A percentile compares a stretch with the other conserved stretches of the same genome.
Evolutionary conservation across 2,888 invertebrate species (phyloP).

Genomic region (Aelia acuminata): DNA sequence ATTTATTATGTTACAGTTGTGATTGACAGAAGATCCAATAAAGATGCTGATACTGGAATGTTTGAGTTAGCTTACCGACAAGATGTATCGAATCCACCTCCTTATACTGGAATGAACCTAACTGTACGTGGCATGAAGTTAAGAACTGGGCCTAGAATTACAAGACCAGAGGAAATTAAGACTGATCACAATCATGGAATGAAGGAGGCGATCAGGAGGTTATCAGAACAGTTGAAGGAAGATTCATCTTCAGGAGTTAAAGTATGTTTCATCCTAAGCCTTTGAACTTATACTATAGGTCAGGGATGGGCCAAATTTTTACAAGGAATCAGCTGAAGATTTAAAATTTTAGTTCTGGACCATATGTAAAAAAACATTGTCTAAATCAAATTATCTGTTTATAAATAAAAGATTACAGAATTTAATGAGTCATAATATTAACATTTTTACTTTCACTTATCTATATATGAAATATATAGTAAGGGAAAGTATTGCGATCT

Average conservation of each 20-base stretch:
- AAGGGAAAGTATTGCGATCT: no score
- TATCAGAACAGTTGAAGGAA: constrained; percentile 54
- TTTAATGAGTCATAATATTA: no score
- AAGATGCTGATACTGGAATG: constrained; percentile 83
- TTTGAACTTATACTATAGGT: not conserved
- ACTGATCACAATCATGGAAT: constrained; percentile 32
- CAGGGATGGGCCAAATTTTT: no score
- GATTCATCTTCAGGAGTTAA: constrained; percentile 32
- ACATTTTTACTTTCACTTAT: no score
- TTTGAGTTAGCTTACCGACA: constrained; percentile 87
- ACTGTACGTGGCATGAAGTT: constrained; percentile 76
- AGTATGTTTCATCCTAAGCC: not conserved
- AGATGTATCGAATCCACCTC: constrained; percentile 82
- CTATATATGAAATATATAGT: no score
- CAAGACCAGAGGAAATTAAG: constrained; percentile 33
- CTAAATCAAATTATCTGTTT: no score
- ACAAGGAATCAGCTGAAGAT: no score
- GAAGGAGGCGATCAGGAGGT: constrained; percentile 57
- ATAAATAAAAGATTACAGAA: no score
- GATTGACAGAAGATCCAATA: constrained; percentile 80
- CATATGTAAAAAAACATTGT: no score
- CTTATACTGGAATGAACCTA: constrained; percentile 82
- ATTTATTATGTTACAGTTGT: constrained; percentile 76
- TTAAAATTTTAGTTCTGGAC: no score
- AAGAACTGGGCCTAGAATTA: constrained; percentile 54